Conservation (phyloP, 1,140 invertebrate species). For the Nephila pilipes region DNA sequence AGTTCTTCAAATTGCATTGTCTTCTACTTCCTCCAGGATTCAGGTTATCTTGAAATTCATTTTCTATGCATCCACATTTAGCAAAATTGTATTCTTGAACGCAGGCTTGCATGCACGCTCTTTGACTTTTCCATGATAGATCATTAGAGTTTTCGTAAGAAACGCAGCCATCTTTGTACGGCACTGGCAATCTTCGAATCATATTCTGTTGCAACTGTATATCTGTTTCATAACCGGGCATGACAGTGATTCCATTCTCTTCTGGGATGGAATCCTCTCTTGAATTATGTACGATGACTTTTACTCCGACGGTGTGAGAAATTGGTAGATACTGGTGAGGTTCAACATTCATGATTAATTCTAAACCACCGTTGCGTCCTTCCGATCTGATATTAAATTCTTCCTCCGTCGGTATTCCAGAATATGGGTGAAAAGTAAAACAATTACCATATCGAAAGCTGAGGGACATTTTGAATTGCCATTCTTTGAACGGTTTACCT, state of each 20-base stretch:
- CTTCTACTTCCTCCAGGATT: too few relatives aligned
- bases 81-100: too few relatives aligned
- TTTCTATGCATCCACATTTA: constrained; percentile 51
- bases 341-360: constrained; percentile 40
- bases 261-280: constrained; percentile 81
- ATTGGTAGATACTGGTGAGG: not conserved
- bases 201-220: constrained; percentile 78
- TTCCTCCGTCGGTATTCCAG: not conserved
- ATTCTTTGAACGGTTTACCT: not conserved
- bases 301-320: constrained; percentile 79
- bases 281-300: constrained; percentile 80
- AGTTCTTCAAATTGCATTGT: constrained; percentile 6
- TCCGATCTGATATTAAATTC: not conserved
- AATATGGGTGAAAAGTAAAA: constrained; percentile 16
- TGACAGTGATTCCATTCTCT: too few relatives aligned
- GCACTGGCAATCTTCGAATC: not conserved
- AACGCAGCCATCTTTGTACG: constrained; percentile 21
- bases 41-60: not conserved
- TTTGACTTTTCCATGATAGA: not conserved
- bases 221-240: constrained; percentile 80
- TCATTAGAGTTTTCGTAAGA: not conserved
- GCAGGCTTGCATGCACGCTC: constrained; percentile 17
- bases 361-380: not conserved
- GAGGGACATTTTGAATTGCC: not conserved
- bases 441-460: constrained; percentile 46